Conservation (phyloP, 1,140 invertebrate genomes). For the Cydia strobilella region DNA sequence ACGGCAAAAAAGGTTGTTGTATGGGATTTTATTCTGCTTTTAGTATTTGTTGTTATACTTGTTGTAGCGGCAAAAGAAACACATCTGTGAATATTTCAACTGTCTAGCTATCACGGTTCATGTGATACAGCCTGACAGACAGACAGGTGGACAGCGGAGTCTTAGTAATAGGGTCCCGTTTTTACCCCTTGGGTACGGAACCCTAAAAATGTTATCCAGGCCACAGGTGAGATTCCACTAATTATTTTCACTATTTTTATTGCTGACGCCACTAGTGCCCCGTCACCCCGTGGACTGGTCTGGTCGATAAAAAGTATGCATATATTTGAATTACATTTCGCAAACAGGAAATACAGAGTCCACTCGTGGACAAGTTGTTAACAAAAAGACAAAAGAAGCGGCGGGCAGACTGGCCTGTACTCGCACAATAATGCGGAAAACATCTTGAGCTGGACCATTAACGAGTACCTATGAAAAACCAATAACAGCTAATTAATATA, state of each 20-base stretch:
- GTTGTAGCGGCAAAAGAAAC: too few relatives aligned
- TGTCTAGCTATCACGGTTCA: too few relatives aligned
- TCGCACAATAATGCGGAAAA: conserved; percentile 31
- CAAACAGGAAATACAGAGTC: conserved; percentile 72
- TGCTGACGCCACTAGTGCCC: conserved; percentile 43
- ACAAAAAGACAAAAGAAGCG: conserved; percentile 58
- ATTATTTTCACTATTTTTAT: conserved; percentile 26
- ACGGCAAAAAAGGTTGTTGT: too few relatives aligned
- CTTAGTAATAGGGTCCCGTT: too few relatives aligned
- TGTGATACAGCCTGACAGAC: too few relatives aligned
- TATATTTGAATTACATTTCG: conserved; percentile 75
- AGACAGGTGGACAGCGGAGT: too few relatives aligned
- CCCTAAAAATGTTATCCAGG: too few relatives aligned
- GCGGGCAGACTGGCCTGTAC: background rate
- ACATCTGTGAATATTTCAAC: too few relatives aligned
- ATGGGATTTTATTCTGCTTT: too few relatives aligned
- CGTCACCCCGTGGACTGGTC: too few relatives aligned
- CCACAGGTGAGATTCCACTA: background rate
- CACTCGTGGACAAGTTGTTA: conserved; percentile 50
- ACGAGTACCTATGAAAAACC: conserved; percentile 12
- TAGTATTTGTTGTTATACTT: too few relatives aligned
- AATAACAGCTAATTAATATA: background rate
- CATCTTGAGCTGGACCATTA: conserved; percentile 26
- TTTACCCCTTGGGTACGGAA: too few relatives aligned
- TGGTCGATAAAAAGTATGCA: conserved; percentile 73